These are phyloP conservation scores for Dioctria rufipes DNA, from an alignment of 2,888 invertebrate species.

Conservation along the genomic window DNA sequence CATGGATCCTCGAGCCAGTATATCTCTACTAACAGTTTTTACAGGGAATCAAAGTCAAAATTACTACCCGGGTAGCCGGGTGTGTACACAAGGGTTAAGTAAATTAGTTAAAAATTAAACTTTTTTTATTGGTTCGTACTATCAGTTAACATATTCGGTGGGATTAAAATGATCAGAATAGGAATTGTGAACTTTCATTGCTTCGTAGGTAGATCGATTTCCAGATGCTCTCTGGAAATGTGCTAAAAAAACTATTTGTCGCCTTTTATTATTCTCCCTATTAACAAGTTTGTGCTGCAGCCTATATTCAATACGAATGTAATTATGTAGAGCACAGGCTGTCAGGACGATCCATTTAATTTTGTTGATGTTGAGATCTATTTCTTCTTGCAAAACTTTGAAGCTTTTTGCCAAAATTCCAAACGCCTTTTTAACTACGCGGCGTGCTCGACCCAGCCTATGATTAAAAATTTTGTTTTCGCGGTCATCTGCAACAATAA, in stretches of 20 bases:
- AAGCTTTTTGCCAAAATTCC: neutral
- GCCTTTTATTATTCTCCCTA: neutral
- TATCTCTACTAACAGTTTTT: too few species aligned
- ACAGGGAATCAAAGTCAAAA: too few species aligned
- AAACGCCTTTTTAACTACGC: neutral
- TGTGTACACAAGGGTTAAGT: too few species aligned
- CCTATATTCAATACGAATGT: neutral
- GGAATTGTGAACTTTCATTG: conserved; percentile 9
- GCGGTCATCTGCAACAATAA: conserved; percentile 57
- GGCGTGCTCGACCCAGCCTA: neutral
- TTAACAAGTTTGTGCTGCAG: neutral
- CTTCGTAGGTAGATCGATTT: conserved; percentile 4
- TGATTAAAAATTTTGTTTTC: conserved; percentile 20
- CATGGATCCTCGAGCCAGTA: too few species aligned
- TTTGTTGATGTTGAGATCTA: conserved; percentile 2
- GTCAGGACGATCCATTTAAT: neutral
- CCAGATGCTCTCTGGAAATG: neutral
- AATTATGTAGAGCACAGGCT: conserved; percentile 1
- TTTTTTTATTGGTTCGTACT: conserved; percentile 44
- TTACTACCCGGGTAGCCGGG: too few species aligned
- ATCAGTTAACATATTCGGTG: neutral
- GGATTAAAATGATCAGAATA: conserved; percentile 36
- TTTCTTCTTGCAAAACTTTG: conserved; percentile 6
- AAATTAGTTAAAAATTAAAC: conserved; percentile 18
- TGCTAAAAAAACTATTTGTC: neutral